phyloP scores from a whole-genome alignment of 35 echinoderm and acorn worm species.

The Strongylocentrotus purpuratus region DNA sequence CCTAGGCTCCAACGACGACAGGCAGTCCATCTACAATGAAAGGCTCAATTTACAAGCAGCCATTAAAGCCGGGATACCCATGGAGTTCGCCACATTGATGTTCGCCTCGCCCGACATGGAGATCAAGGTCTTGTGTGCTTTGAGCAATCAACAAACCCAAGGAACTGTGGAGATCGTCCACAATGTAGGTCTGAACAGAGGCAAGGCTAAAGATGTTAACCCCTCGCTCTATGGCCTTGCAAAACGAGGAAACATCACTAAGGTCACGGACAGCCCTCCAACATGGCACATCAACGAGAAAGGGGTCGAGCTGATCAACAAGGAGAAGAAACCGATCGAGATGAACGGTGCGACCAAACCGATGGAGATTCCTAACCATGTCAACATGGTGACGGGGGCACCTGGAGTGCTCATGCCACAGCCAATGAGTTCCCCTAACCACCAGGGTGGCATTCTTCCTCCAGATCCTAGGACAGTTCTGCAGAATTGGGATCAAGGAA shows the following conservation, averaged over 20 bases:
- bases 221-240: constrained; percentile 51
- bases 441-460: background rate
- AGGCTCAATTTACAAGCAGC: background rate
- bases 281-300: constrained; percentile 59
- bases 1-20: background rate
- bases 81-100: background rate
- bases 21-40: background rate
- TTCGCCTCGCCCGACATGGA: constrained; percentile 5
- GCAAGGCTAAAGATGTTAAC: constrained; percentile 58
- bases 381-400: background rate
- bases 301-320: constrained; percentile 22
- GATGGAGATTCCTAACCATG: background rate
- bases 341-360: constrained; percentile 21
- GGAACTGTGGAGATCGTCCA: constrained; percentile 39
- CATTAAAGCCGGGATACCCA: background rate
- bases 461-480: constrained; percentile 21
- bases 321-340: background rate
- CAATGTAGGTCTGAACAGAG: constrained; percentile 43
- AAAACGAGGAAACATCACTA: constrained; percentile 46
- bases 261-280: constrained; percentile 57
- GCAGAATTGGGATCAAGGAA: background rate
- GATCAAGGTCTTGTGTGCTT: constrained; percentile 45
- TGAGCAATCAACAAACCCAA: constrained; percentile 51
- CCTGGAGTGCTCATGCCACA: constrained; percentile 14
- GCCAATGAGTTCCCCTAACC: background rate